These are phyloP conservation scores for Nemotelus pantherinus DNA, from an alignment of 2,888 invertebrate genomes.

Conservation along the genomic window DNA sequence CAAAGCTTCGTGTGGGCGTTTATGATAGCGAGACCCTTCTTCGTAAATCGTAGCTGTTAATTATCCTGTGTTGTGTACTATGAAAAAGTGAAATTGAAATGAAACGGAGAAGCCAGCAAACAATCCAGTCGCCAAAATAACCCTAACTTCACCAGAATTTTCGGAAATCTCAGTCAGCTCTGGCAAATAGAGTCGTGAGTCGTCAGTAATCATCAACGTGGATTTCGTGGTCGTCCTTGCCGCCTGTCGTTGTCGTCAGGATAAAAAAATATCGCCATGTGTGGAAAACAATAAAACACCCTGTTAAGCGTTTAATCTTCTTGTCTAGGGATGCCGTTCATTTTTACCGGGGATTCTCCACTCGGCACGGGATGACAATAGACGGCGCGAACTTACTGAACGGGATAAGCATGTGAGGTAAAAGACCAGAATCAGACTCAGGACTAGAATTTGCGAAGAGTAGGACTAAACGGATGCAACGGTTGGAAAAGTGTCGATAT, in stretches of 20 bases:
- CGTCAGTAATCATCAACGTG: not conserved
- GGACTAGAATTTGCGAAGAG: constrained; percentile 2
- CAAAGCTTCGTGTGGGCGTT: not conserved
- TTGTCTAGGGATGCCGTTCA: constrained; percentile 39
- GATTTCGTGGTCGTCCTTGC: not conserved
- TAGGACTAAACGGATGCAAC: constrained; percentile 31
- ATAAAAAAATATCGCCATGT: constrained; percentile 50
- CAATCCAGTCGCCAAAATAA: not conserved
- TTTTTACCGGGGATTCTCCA: constrained; percentile 23
- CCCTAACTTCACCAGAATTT: too few species aligned
- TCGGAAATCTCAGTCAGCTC: not conserved
- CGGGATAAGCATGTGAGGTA: constrained; percentile 5
- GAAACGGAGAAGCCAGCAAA: constrained; percentile 18
- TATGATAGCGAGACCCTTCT: not conserved
- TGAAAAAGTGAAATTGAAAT: not conserved
- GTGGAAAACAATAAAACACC: constrained; percentile 51
- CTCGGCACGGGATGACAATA: constrained; percentile 4
- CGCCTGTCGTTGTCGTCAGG: constrained; percentile 3
- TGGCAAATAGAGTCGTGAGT: not conserved
- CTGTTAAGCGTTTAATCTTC: constrained; percentile 51
- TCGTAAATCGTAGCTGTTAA: constrained; percentile 34
- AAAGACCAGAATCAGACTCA: not conserved
- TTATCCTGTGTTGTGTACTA: constrained; percentile 30
- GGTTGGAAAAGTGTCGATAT: constrained; percentile 41
- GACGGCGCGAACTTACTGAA: constrained; percentile 6